A percentile compares a stretch with the other conserved stretches of the same genome.
Conservation (phyloP, 2,888 invertebrate genomes). For the Megastigmus dorsalis region DNA sequence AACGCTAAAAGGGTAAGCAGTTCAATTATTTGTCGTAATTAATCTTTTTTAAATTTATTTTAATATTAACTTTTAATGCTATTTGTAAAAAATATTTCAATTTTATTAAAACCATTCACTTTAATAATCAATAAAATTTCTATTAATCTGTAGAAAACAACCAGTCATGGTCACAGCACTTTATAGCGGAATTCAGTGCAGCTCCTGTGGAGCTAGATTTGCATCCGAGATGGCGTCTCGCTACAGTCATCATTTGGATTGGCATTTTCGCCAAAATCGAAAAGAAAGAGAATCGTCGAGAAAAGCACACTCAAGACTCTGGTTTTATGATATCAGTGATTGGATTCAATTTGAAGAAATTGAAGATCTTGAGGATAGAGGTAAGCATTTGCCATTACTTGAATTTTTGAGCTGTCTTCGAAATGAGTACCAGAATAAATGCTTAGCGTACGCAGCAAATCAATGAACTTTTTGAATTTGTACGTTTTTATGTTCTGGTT, state of each 20-base stretch:
- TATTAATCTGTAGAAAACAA: conserved; percentile 78
- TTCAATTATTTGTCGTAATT: too few species aligned
- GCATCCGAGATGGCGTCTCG: conserved; percentile 91
- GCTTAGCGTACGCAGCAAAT: too few species aligned
- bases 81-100: too few species aligned
- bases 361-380: conserved; percentile 92
- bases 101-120: too few species aligned
- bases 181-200: conserved; percentile 96
- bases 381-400: too few species aligned
- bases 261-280: conserved; percentile 97
- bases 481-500: too few species aligned
- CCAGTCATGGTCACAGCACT: conserved; percentile 81
- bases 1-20: conserved; percentile 82
- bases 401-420: too few species aligned
- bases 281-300: conserved; percentile 89
- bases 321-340: conserved; percentile 93
- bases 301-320: conserved; percentile 88
- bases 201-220: conserved; percentile 96
- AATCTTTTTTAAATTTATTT: too few species aligned
- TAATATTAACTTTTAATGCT: too few species aligned
- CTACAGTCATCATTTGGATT: conserved; percentile 97
- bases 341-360: conserved; percentile 97
- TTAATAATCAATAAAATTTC: background rate
- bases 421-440: too few species aligned
- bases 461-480: too few species aligned